Evolutionary conservation across 2,888 invertebrate genomes (phyloP), one percentile per base, ranked within the genome.

Genomic region (Caenorhabditis imperialis): DNA sequence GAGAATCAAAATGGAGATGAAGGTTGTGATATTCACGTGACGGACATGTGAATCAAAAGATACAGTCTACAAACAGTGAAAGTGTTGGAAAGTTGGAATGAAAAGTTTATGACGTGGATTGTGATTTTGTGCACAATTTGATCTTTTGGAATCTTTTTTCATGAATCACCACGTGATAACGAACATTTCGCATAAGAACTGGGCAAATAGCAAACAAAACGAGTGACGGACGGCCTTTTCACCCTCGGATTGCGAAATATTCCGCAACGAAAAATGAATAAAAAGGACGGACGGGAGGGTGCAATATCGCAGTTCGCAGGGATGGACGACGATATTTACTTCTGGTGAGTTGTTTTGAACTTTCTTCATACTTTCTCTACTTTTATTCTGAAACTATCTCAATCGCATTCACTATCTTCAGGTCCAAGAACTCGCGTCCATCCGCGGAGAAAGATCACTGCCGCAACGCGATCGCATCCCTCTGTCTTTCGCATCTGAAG

Each of bases 321-420:
- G 20, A 57, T 65, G 65, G 65, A 63, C 45, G 47, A n/a, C 14
- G 48, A 55, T 35, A 44, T 33, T 23, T 50, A 48, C 35, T 65
- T 57, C 16, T 65, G 65, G 65, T 57, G 35, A 57, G 65, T 50
- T 48, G 22, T n/a, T n/a, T n/a, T n/a, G n/a, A n/a, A n/a, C n/a
- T 48, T 42, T 33, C 25, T 33, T 16, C n/a, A 22, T 7, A 5
- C n/a, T 45, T 25, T n/a, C 3, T 45, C 14, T 4, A 1, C 16
- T 23, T 47, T 25, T 23, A n/a, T n/a, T n/a, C n/a, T n/a, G n/a
- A n/a, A n/a, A n/a, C n/a, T n/a, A n/a, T n/a, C n/a, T n/a, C n/a
- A n/a, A n/a, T n/a, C n/a, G n/a, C n/a, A n/a, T n/a, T n/a, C n/a
- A n/a, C 37, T 16, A 6, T 35, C 44, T 65, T 37, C 30, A 57